Evolutionary conservation across 2,888 invertebrate genomes (phyloP).

Genomic region (Crepidodera aurea): DNA sequence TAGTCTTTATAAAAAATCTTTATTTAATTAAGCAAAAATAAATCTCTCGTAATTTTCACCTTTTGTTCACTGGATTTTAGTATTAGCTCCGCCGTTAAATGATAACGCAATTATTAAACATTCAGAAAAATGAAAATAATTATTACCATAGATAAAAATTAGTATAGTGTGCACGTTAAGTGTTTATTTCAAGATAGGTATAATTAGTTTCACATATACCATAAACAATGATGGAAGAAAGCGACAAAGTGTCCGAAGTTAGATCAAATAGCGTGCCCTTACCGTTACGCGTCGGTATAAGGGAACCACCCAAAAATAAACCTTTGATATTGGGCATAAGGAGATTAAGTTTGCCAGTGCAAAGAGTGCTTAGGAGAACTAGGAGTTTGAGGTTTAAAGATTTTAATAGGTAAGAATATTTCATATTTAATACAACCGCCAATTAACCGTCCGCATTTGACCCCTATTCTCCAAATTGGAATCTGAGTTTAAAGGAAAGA

Average conservation of each 20-base stretch:
- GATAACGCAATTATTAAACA: background rate
- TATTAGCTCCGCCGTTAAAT: no score
- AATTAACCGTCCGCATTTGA: no score
- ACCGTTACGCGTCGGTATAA: conserved; percentile 9
- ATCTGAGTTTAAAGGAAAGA: no score
- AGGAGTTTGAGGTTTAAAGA: conserved; percentile 27
- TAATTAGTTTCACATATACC: background rate
- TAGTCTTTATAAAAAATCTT: no score
- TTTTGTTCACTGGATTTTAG: no score
- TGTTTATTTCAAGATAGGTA: background rate
- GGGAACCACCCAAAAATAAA: background rate
- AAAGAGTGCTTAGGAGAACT: conserved; percentile 40
- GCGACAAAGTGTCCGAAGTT: background rate
- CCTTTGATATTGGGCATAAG: conserved; percentile 32
- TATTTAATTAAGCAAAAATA: no score
- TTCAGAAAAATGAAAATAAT: background rate
- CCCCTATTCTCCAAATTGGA: no score
- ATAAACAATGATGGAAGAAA: background rate
- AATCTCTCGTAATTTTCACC: no score
- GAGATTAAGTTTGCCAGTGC: conserved; percentile 49
- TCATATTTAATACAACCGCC: no score
- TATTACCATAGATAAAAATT: conserved; percentile 3
- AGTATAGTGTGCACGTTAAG: background rate
- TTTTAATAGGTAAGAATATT: conserved; percentile 23
- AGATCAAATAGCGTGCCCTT: conserved; percentile 4